Evolutionary conservation across 1,140 invertebrate genomes (phyloP), one percentile per base, ranked within the genome.

Genomic region (Drosophila eugracilis): DNA sequence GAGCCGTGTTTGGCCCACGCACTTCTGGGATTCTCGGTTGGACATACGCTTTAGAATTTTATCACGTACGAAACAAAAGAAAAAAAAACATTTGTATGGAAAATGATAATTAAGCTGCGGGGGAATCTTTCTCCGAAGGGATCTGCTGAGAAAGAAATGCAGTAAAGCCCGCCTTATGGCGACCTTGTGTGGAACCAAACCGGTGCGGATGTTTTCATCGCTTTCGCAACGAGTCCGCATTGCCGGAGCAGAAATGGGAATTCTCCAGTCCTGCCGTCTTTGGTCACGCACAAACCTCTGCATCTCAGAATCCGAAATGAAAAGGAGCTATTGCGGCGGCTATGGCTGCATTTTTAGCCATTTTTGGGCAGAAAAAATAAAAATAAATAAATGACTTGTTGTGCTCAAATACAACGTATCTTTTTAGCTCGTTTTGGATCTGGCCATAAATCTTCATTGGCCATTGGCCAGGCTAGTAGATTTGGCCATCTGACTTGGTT

Each of bases 331-430:
- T 66, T 69, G 60, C 39, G 62, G 47, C 50, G 21, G 52, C 37
- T 36, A 30, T 17, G 21, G 24, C 36, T 67, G 63, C 77, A 83
- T 84, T 84, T 81, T 71, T 88, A 50, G 50, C 81, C 81, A 81
- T 86, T 75, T 86, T 86, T 86, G 81, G 81, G 73, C 83, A 81
- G 65, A 75, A 53, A 81, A 88, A 78, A 75, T 88, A 86, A 86
- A 86, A 53, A 81, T 81, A 78, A 75, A 86, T 88, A 86, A 86
- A 86, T 88, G 83, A 86, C 81, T 88, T 86, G 74, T 86, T 86
- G 88, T 78, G 74, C 81, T 86, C 83, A 84, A 84, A 75, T 59
- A 30, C 47, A 79, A 63, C 70, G 63, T 45, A 62, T 32, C 65
- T 41, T 39, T 67, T 21, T 26, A 5, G 45, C 60, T 32, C 36